Conservation (phyloP, 2,797 vertebrate genomes). For the Prunella strophiata region DNA sequence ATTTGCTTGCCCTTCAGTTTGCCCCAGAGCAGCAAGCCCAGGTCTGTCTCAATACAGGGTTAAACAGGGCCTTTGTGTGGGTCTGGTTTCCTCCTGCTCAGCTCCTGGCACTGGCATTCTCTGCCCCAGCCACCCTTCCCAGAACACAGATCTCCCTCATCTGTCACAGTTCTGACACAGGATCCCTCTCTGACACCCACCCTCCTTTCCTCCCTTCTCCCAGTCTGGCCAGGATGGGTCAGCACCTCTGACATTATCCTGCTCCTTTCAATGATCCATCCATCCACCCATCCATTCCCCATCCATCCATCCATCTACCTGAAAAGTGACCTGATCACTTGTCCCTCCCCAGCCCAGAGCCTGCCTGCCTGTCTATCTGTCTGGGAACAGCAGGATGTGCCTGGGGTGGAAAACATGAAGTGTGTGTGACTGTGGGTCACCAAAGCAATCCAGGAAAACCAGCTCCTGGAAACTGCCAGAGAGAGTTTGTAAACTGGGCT, state of each 20-base stretch:
- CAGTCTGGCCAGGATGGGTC: neutral
- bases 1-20: conserved; percentile 30
- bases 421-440: neutral
- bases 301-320: neutral
- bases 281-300: neutral
- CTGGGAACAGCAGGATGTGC: neutral
- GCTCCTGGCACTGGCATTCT: conserved; percentile 31
- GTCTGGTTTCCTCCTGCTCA: conserved; percentile 48
- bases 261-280: neutral
- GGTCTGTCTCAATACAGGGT: neutral
- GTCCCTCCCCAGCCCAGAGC: neutral
- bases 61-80: neutral
- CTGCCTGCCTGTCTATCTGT: neutral
- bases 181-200: neutral
- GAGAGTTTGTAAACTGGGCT: neutral
- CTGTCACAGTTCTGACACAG: neutral
- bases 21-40: neutral
- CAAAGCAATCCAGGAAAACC: neutral
- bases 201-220: neutral
- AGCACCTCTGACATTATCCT: conserved; percentile 16
- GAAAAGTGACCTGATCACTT: neutral
- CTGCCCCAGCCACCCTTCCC: neutral
- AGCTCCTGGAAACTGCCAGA: neutral
- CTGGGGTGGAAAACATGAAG: neutral
- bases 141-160: neutral